Percentiles rank a stretch among this genome's conserved stretches.
Conservation (phyloP, 1,140 invertebrate species). For the Drosophila kohkoa region DNA sequence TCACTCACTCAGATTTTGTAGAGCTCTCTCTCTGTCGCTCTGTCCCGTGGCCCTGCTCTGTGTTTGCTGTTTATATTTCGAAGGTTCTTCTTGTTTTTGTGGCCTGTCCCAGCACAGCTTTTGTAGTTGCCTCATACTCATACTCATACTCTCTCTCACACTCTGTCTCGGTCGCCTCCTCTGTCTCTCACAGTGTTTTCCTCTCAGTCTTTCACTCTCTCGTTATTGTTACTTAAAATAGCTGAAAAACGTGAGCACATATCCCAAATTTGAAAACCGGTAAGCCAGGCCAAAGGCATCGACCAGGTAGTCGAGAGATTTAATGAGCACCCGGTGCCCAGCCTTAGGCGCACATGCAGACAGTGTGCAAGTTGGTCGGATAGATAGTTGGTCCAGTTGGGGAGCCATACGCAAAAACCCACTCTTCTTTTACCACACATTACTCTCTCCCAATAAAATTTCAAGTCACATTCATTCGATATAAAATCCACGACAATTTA, state of each 20-base stretch:
- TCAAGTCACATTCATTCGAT: no score
- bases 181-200: background rate
- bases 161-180: constrained; percentile 3
- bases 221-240: constrained; percentile 81
- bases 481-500: no score
- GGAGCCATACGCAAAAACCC: background rate
- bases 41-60: background rate
- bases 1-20: background rate
- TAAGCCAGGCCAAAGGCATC: constrained; percentile 59
- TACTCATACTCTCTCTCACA: background rate
- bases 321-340: constrained; percentile 49
- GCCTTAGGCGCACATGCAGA: constrained; percentile 39
- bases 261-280: constrained; percentile 81
- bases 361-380: constrained; percentile 3
- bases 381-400: constrained; percentile 33
- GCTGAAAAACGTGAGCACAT: constrained; percentile 76
- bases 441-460: no score
- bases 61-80: constrained; percentile 36
- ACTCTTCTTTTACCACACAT: background rate
- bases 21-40: constrained; percentile 2
- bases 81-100: constrained; percentile 48
- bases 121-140: constrained; percentile 31
- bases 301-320: constrained; percentile 49
- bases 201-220: constrained; percentile 2
- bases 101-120: constrained; percentile 50